Percentiles rank a stretch among this genome's conserved stretches.
These are phyloP conservation scores for Platypus cylindrus DNA, from an alignment of 2,888 invertebrate genomes.

Conservation along the genomic window DNA sequence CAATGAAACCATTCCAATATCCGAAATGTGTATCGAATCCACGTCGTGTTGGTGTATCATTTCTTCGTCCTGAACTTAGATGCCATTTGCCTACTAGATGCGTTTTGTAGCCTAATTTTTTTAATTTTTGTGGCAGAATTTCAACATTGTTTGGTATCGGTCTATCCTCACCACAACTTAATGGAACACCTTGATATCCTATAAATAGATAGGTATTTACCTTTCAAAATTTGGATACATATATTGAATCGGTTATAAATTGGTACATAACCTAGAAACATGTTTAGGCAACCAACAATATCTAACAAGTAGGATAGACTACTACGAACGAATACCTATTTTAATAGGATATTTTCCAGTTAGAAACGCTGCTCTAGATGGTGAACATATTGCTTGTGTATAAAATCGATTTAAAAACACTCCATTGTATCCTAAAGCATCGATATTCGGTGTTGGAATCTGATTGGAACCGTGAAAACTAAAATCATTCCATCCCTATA, in stretches of 20 bases:
- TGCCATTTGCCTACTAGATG: conserved; percentile 80
- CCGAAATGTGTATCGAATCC: conserved; percentile 77
- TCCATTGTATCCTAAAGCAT: conserved; percentile 72
- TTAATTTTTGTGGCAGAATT: conserved; percentile 46
- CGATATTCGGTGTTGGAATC: conserved; percentile 83
- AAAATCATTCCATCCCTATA: conserved; percentile 83
- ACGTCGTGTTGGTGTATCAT: conserved; percentile 54
- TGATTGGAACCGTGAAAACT: conserved; percentile 79
- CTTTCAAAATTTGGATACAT: too few relatives aligned
- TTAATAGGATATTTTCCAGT: conserved; percentile 82
- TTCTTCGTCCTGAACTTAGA: conserved; percentile 57
- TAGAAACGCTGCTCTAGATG: conserved; percentile 67
- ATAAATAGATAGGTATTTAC: conserved; percentile 1
- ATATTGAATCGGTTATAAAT: conserved; percentile 1
- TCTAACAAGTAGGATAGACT: background rate
- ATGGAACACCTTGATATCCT: conserved; percentile 51
- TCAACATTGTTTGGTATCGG: conserved; percentile 47
- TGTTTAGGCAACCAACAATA: too few relatives aligned
- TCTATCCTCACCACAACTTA: conserved; percentile 54
- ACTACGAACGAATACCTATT: conserved; percentile 41
- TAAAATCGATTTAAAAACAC: conserved; percentile 76
- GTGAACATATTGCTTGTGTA: conserved; percentile 74
- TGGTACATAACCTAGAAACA: background rate
- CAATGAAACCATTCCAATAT: conserved; percentile 68
- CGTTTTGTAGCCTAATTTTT: conserved; percentile 53